phyloP scores from a whole-genome alignment of 1,140 invertebrate genomes.

The Temnothorax longispinosus region DNA sequence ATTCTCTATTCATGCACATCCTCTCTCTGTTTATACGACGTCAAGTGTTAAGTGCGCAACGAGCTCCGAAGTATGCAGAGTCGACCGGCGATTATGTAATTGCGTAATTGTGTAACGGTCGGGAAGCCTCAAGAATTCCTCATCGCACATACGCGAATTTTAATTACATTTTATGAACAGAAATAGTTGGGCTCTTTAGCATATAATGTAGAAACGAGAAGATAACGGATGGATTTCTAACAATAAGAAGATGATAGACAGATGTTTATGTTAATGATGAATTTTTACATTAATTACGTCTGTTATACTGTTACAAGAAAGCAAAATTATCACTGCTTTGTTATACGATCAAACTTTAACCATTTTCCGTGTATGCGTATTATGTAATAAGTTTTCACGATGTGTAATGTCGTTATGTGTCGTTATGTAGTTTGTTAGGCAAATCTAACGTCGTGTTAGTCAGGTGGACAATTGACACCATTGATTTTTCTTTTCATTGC shows the following conservation, averaged over 20 bases:
- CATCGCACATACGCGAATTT: conserved; percentile 19
- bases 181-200: background rate
- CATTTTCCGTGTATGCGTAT: background rate
- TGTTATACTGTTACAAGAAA: background rate
- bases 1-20: conserved; percentile 55
- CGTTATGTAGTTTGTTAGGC: conserved; percentile 13
- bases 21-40: conserved; percentile 44
- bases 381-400: background rate
- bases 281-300: conserved; percentile 9
- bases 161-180: conserved; percentile 9
- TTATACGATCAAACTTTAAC: background rate
- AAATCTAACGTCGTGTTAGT: conserved; percentile 28
- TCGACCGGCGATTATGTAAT: conserved; percentile 52
- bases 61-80: conserved; percentile 9
- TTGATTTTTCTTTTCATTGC: conserved; percentile 72
- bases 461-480: conserved; percentile 29
- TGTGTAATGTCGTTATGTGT: background rate
- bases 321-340: background rate
- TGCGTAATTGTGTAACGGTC: conserved; percentile 50
- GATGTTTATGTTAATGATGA: background rate
- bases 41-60: conserved; percentile 48
- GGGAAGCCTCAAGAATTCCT: conserved; percentile 9
- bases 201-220: background rate
- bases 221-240: background rate
- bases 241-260: background rate